These are phyloP conservation scores for Mormoops blainvillei DNA, from an alignment of 2,113 vertebrate genomes.

Conservation along the genomic window DNA sequence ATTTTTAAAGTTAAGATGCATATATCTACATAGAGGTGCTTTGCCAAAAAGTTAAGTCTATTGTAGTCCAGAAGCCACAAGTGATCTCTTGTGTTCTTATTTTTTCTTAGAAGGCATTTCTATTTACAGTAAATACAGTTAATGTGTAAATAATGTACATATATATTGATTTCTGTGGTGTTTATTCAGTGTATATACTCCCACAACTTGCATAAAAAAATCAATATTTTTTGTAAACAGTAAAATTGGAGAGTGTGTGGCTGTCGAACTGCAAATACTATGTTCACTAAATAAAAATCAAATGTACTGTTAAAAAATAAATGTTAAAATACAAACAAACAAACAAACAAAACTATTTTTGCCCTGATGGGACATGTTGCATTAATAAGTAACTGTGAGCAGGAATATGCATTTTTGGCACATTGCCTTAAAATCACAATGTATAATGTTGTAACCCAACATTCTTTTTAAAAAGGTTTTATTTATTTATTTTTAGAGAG, in stretches of 20 bases:
- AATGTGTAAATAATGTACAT: conserved; percentile 85
- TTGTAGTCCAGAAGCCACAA: conserved; percentile 73
- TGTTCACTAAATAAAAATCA: conserved; percentile 69
- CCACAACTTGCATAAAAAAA: conserved; percentile 78
- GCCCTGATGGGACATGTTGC: not conserved
- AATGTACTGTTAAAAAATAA: not conserved
- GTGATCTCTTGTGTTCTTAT: conserved; percentile 77
- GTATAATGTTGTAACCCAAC: not conserved
- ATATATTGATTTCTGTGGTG: conserved; percentile 71
- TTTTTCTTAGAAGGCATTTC: conserved; percentile 83
- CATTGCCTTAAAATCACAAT: not conserved
- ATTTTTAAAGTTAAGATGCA: conserved; percentile 70
- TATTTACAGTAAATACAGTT: conserved; percentile 79
- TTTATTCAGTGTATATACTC: conserved; percentile 75
- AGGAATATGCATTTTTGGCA: not conserved
- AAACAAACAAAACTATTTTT: not conserved
- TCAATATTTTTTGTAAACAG: conserved; percentile 63
- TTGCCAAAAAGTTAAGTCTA: conserved; percentile 74
- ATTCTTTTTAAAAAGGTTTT: too few species aligned
- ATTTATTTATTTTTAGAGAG: too few species aligned
- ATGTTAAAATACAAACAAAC: not conserved
- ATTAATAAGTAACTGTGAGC: conserved; percentile 1
- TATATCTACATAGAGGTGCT: conserved; percentile 70
- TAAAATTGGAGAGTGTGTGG: conserved; percentile 42
- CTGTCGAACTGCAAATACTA: conserved; percentile 71